phyloP scores from a whole-genome alignment of 2,888 invertebrate species.

The Polymixis lichenea region DNA sequence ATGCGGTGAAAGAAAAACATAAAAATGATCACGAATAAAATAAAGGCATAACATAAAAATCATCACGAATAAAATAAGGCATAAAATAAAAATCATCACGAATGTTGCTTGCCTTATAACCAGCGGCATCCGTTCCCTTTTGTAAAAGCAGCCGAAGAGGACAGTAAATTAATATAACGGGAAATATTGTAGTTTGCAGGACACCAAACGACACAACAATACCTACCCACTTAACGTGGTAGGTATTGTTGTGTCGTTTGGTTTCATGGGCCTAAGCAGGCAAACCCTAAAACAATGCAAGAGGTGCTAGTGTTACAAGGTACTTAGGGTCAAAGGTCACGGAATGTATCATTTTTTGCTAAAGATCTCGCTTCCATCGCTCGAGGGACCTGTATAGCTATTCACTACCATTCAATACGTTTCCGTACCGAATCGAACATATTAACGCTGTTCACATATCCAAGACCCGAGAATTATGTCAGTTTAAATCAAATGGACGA shows the following conservation, averaged over 20 bases:
- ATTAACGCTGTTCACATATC: too few species aligned
- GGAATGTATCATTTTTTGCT: not conserved
- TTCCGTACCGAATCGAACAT: too few species aligned
- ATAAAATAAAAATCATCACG: not conserved
- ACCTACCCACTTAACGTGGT: too few species aligned
- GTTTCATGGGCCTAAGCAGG: not conserved
- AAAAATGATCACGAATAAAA: conserved; percentile 8
- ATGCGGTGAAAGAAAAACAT: not conserved
- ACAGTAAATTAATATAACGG: conserved; percentile 20
- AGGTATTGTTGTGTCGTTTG: not conserved
- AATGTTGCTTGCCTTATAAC: conserved; percentile 60
- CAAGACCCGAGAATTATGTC: too few species aligned
- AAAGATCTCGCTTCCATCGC: too few species aligned
- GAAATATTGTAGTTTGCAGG: not conserved
- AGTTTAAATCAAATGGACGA: too few species aligned
- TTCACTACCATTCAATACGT: too few species aligned
- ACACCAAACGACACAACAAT: too few species aligned
- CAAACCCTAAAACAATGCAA: not conserved
- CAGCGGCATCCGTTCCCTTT: conserved; percentile 71
- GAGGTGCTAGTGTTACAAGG: not conserved
- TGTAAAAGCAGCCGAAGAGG: conserved; percentile 11
- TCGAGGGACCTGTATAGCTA: too few species aligned
- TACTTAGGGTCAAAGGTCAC: not conserved
- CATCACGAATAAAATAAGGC: conserved; percentile 4
- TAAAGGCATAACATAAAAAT: not conserved